Evolutionary conservation across 1,140 invertebrate genomes (phyloP).

Genomic region (Aradophagus sp.): DNA sequence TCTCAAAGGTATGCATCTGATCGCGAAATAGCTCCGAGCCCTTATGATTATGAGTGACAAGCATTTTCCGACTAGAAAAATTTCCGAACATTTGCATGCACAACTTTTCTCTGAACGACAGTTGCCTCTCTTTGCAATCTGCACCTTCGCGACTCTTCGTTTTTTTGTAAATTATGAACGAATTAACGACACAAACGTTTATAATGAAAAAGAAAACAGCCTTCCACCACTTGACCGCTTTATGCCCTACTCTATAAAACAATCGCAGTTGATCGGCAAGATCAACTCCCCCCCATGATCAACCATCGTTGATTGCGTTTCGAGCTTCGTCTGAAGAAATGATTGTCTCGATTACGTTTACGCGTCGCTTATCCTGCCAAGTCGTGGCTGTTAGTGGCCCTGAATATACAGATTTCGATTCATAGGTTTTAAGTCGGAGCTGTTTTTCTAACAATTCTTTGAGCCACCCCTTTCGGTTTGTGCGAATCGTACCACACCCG

Average conservation of each 20-base stretch:
- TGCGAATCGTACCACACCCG: constrained; percentile 8
- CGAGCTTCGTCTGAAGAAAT: neutral
- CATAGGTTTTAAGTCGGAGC: no score
- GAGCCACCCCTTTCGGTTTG: neutral
- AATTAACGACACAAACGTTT: constrained; percentile 5
- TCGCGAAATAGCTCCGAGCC: no score
- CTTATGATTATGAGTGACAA: no score
- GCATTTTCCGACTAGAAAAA: no score
- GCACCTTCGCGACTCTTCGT: no score
- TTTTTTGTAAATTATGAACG: no score
- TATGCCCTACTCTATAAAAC: constrained; percentile 16
- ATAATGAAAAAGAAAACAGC: constrained; percentile 8
- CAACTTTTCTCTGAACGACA: no score
- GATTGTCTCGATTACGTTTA: neutral
- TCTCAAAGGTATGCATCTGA: no score
- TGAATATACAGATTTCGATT: neutral
- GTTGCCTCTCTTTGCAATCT: no score
- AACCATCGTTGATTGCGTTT: neutral
- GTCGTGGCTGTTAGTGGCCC: constrained; percentile 5
- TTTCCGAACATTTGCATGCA: no score
- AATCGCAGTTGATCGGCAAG: constrained; percentile 2
- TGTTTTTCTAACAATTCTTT: neutral
- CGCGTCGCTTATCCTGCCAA: constrained; percentile 11
- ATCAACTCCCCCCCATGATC: constrained; percentile 6
- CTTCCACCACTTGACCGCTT: constrained; percentile 15